phyloP scores from a whole-genome alignment of 2,888 invertebrate species.

The Synergus japonicus region DNA sequence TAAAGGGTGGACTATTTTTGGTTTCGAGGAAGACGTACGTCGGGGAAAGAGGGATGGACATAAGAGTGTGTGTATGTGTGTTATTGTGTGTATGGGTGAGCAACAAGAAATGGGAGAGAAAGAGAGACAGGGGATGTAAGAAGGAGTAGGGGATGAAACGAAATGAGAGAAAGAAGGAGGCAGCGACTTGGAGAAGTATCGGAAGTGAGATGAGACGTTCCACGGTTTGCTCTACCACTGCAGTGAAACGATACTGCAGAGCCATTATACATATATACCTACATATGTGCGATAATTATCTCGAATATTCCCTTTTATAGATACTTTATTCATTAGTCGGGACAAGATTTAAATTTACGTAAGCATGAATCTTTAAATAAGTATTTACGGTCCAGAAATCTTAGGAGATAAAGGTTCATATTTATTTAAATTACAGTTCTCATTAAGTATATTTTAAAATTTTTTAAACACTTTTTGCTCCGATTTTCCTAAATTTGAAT shows the following conservation, averaged over 20 bases:
- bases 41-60: constrained; percentile 40
- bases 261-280: neutral
- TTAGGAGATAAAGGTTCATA: too few relatives aligned
- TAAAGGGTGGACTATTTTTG: constrained; percentile 66
- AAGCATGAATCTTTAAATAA: too few relatives aligned
- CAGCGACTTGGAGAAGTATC: constrained; percentile 42
- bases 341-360: neutral
- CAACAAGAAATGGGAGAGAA: constrained; percentile 10
- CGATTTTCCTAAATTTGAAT: too few relatives aligned
- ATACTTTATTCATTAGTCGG: neutral
- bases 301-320: neutral
- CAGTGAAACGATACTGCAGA: constrained; percentile 31
- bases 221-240: constrained; percentile 8
- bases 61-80: constrained; percentile 36
- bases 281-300: constrained; percentile 1
- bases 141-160: neutral
- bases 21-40: constrained; percentile 44
- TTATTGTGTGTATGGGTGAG: neutral
- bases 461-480: too few relatives aligned
- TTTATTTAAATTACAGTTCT: too few relatives aligned
- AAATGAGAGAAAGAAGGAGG: constrained; percentile 39
- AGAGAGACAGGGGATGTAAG: constrained; percentile 20
- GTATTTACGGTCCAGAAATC: too few relatives aligned
- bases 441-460: too few relatives aligned
- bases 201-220: constrained; percentile 33